Conservation (phyloP, 2,888 invertebrate genomes). For the Cerastis leucographa region DNA sequence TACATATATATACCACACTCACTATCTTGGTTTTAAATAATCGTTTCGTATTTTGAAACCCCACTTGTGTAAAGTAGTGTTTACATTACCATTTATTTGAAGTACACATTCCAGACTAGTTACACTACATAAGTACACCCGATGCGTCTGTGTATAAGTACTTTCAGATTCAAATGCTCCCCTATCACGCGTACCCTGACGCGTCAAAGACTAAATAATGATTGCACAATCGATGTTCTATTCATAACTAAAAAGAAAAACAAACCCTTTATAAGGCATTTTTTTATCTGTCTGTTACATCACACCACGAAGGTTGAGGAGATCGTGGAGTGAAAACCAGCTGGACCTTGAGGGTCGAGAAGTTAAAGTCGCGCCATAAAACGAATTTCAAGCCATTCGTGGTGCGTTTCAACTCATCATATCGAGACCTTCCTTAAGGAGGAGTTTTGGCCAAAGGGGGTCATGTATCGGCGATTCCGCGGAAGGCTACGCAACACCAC, state of each 20-base stretch:
- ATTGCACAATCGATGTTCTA: constrained; percentile 1
- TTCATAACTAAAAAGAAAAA: neutral
- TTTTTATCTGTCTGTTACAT: too few species aligned
- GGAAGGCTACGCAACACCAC: too few species aligned
- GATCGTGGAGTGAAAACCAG: too few species aligned
- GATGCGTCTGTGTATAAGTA: constrained; percentile 32
- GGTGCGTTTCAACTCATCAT: too few species aligned
- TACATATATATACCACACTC: neutral
- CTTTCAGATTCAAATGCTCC: constrained; percentile 50
- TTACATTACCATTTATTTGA: constrained; percentile 36
- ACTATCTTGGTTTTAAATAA: neutral
- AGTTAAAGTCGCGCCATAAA: too few species aligned
- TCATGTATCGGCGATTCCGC: too few species aligned
- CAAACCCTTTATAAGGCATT: neutral
- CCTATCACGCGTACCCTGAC: constrained; percentile 35
- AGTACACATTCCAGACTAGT: constrained; percentile 32
- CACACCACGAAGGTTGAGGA: too few species aligned
- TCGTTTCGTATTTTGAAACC: constrained; percentile 10
- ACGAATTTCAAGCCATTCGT: too few species aligned
- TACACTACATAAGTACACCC: constrained; percentile 10
- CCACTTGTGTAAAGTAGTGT: neutral
- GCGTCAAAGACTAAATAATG: constrained; percentile 55
- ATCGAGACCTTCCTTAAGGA: too few species aligned
- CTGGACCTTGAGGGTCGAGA: too few species aligned
- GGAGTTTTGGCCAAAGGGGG: too few species aligned